Evolutionary conservation across 1,140 invertebrate species (phyloP).

Genomic region (Panonychus citri): DNA sequence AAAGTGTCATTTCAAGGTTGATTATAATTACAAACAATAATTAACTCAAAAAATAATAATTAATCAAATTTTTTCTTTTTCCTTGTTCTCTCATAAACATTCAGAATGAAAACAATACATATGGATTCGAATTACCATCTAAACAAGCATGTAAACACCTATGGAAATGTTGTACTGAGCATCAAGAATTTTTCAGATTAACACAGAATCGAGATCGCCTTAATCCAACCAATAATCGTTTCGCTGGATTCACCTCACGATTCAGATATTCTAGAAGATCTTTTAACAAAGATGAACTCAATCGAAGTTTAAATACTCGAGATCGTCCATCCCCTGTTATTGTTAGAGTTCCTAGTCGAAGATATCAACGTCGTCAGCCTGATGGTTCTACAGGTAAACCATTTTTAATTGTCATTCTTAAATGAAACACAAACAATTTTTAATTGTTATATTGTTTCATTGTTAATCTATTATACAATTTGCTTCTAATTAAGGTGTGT

Average conservation of each 20-base stretch:
- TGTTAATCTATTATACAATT: no score
- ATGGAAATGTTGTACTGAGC: constrained; percentile 98
- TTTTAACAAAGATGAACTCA: not conserved
- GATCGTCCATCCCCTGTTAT: constrained; percentile 48
- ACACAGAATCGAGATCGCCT: constrained; percentile 14
- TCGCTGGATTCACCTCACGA: not conserved
- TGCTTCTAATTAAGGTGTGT: no score
- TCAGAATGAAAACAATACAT: constrained; percentile 78
- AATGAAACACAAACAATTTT: no score
- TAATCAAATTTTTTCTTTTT: not conserved
- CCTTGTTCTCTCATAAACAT: no score
- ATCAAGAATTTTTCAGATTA: constrained; percentile 92
- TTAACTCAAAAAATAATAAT: constrained; percentile 1
- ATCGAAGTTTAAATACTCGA: not conserved
- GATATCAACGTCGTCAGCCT: constrained; percentile 40
- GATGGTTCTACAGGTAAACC: constrained; percentile 21
- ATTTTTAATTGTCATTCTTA: no score
- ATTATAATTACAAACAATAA: not conserved
- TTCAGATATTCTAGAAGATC: not conserved
- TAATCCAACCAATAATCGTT: not conserved
- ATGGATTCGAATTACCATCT: constrained; percentile 79
- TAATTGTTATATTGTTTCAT: no score
- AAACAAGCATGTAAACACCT: constrained; percentile 96
- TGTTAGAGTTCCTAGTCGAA: constrained; percentile 59
- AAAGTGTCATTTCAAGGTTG: not conserved